Conservation (phyloP, 2,797 vertebrate genomes). For the Tinamus major region DNA sequence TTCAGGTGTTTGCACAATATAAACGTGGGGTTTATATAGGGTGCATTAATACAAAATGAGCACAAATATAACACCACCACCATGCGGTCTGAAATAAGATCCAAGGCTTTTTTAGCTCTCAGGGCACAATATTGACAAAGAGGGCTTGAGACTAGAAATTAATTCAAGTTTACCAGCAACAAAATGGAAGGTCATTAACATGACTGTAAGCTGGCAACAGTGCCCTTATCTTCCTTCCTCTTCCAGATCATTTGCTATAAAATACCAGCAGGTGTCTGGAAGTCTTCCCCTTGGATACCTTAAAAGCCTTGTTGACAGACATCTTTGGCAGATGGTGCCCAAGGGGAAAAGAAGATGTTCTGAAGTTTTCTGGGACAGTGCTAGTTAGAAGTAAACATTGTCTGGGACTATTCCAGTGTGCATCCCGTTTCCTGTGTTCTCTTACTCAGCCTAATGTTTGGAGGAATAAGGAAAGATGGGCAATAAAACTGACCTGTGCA, state of each 20-base stretch:
- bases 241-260: constrained; percentile 7
- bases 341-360: neutral
- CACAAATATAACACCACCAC: neutral
- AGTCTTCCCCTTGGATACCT: constrained; percentile 5
- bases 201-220: neutral
- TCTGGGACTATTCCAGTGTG: neutral
- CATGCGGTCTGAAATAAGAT: neutral
- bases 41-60: neutral
- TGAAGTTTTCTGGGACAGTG: neutral
- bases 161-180: neutral
- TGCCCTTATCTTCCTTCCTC: neutral
- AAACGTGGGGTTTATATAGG: neutral
- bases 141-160: neutral
- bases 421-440: neutral
- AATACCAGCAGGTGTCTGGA: constrained; percentile 14
- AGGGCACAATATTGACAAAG: neutral
- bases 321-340: constrained; percentile 11
- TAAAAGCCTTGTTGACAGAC: constrained; percentile 12
- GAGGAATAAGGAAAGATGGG: neutral
- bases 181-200: neutral
- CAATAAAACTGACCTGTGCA: neutral
- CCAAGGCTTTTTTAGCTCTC: neutral
- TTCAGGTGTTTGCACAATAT: neutral
- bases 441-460: neutral
- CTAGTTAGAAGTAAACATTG: neutral